Percentiles rank a stretch among this genome's conserved stretches.
Evolutionary conservation across 2,888 invertebrate species (phyloP).

Genomic region (Tetragonula carbonaria): DNA sequence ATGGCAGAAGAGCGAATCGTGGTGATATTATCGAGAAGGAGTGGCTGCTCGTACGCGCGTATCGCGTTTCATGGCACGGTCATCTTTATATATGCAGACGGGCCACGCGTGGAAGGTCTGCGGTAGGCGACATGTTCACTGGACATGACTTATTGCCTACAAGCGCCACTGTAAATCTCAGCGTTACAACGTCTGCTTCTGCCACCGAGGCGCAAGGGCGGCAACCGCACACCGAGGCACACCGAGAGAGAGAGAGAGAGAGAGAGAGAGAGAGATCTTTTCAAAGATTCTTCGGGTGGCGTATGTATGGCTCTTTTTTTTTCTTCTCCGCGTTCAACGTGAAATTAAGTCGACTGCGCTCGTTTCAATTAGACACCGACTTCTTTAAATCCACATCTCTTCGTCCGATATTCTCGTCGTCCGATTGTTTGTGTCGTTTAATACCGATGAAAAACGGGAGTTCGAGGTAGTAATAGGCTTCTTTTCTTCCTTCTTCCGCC

Average conservation of each 20-base stretch:
- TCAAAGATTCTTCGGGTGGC: conserved; percentile 22
- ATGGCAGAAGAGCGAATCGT: conserved; percentile 69
- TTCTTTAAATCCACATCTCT: not conserved
- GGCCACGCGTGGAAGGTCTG: conserved; percentile 76
- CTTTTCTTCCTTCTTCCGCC: conserved; percentile 34
- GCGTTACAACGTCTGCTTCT: conserved; percentile 66
- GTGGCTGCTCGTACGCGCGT: conserved; percentile 73
- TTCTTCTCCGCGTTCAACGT: conserved; percentile 12
- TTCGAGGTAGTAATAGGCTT: not conserved
- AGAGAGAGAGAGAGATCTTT: conserved; percentile 36
- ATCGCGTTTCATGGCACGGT: conserved; percentile 73
- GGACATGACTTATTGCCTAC: conserved; percentile 81
- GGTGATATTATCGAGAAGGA: conserved; percentile 78
- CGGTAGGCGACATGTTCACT: conserved; percentile 78
- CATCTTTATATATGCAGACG: conserved; percentile 70
- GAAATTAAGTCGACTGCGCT: conserved; percentile 35
- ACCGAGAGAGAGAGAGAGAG: not conserved
- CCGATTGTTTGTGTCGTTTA: not conserved
- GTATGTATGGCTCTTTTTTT: not conserved
- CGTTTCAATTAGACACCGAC: conserved; percentile 21
- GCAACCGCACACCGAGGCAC: conserved; percentile 57
- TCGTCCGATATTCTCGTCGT: too few relatives aligned
- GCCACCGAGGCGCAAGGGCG: conserved; percentile 62
- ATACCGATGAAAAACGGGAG: not conserved
- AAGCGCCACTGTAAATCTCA: conserved; percentile 80